Evolutionary conservation across 2,113 vertebrate species (phyloP), one percentile per base, ranked within the genome.

Genomic region (Festucalex cinctus): DNA sequence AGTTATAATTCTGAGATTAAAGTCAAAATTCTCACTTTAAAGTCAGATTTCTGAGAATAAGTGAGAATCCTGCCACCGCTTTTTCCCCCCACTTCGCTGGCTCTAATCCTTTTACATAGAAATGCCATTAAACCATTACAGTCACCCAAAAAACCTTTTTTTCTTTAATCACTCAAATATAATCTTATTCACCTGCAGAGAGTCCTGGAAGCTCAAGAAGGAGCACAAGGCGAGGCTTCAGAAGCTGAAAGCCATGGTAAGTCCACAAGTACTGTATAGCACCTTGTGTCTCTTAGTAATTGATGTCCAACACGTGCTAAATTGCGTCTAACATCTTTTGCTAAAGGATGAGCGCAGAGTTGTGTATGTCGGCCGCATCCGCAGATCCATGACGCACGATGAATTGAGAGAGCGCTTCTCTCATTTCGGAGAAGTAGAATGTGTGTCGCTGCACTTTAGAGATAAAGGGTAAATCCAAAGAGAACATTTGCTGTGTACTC

Each of bases 291-390:
- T n/a, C n/a, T 49, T 8, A 46, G 4, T 35, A 14, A 2, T 6
- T 10, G n/a, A n/a, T n/a, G 20, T 36, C 8, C n/a, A 48, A 12
- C 13, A 5, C 28, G 17, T 12, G 13, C 1, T 22, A 3, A 39
- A 1, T 56, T 3, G 51, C 44, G 2, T 0, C 36, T 1, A 59
- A 32, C 63, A 37, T 69, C 6, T 5, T 65, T 22, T 66, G 3
- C 2, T 69, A 9, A 83, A 98, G 96, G 94, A 98, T 68, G 95
- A 98, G 77, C 94, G 96, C 8, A 89, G 96, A 65, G 95, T 98
- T 35, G 96, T 98, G 69, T 97, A 97, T 19, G 93, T 98, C 1
- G 96, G 96, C 63, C 95, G 94, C 78, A 95, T 97, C 71, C 90
- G 93, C 76, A 91, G 91, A 70, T 88, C 90, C 0, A 97, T 98